These are phyloP conservation scores for Threskiornis aethiopicus DNA, from an alignment of 2,797 vertebrate species.

Conservation along the genomic window DNA sequence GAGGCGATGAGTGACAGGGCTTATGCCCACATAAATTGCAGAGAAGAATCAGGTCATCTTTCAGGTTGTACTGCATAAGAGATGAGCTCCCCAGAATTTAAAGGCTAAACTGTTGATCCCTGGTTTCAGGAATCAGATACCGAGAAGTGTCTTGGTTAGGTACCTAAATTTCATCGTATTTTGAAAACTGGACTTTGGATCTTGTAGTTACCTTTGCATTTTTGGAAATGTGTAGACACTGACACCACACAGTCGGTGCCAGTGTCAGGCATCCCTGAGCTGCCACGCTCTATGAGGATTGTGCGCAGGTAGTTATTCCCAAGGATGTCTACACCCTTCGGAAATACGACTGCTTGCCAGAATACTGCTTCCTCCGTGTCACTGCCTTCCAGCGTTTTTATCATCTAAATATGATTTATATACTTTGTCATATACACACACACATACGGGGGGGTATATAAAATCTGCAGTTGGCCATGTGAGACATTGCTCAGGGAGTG, in stretches of 20 bases:
- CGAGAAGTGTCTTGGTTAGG: background rate
- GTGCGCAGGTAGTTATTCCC: background rate
- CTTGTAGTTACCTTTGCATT: background rate
- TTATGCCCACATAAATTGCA: rapidly evolving
- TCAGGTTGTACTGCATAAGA: rapidly evolving
- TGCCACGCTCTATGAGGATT: rapidly evolving
- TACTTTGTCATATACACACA: background rate
- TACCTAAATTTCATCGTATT: background rate
- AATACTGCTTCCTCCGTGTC: rapidly evolving
- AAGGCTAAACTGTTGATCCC: background rate
- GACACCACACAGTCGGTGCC: rapidly evolving
- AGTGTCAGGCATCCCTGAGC: rapidly evolving
- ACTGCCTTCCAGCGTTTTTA: rapidly evolving
- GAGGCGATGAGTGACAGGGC: background rate
- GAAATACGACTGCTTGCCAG: background rate
- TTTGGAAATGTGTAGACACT: background rate
- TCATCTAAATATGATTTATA: background rate
- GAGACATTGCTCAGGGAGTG: no score
- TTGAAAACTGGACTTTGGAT: background rate
- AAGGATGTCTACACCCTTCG: background rate
- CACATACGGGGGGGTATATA: rapidly evolving
- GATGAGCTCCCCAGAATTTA: background rate
- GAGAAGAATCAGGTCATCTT: background rate
- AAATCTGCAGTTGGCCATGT: background rate
- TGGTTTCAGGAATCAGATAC: background rate